Conservation (phyloP, 2,888 invertebrate genomes). For the Napeogenes sylphis region DNA sequence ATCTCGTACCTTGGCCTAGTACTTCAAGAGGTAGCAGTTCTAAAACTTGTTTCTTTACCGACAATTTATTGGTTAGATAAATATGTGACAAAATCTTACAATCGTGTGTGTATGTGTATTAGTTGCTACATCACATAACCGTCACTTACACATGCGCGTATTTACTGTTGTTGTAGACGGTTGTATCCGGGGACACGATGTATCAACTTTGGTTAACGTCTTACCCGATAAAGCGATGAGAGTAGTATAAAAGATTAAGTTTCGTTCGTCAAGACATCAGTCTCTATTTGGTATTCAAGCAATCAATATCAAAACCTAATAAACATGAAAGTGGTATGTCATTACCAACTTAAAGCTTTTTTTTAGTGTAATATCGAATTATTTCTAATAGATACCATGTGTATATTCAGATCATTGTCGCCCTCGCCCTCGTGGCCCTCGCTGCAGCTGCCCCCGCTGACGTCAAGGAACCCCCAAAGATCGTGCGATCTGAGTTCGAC, state of each 20-base stretch:
- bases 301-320: conserved; percentile 46
- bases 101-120: conserved; percentile 33
- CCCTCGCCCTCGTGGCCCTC: conserved; percentile 55
- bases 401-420: conserved; percentile 46
- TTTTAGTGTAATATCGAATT: no score
- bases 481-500: conserved; percentile 46
- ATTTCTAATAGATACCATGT: background rate
- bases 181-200: conserved; percentile 7
- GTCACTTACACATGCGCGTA: conserved; percentile 32
- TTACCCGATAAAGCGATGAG: conserved; percentile 29
- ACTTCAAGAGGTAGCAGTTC: conserved; percentile 14
- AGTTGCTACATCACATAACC: conserved; percentile 31
- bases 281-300: conserved; percentile 56
- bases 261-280: conserved; percentile 54
- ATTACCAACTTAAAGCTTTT: background rate
- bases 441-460: conserved; percentile 46
- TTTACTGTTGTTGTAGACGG: conserved; percentile 52
- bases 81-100: conserved; percentile 49
- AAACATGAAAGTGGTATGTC: conserved; percentile 69
- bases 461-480: conserved; percentile 33
- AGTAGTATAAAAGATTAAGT: conserved; percentile 71
- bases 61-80: conserved; percentile 50
- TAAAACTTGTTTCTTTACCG: conserved; percentile 41
- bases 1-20: conserved; percentile 29
- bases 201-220: background rate